phyloP scores from a whole-genome alignment of 2,113 vertebrate genomes.

The Ascaphus truei region DNA sequence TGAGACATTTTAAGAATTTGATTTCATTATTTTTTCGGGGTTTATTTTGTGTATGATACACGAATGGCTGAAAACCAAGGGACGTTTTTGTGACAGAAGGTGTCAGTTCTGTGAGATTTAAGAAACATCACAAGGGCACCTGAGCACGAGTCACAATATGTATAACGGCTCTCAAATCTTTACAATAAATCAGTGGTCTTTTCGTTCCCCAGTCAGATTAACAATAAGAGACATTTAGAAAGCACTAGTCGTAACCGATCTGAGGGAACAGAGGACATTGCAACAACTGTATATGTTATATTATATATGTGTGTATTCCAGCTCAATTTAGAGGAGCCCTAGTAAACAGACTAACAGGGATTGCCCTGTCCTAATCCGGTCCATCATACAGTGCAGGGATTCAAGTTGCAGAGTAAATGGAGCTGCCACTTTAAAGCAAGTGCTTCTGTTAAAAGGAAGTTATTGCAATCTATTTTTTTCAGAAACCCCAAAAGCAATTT shows the following conservation, averaged over 20 bases:
- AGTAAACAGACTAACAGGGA: no score
- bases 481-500: slow-evolving; percentile 42
- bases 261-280: not conserved
- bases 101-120: no score
- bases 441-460: slow-evolving; percentile 45
- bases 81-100: no score
- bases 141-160: no score
- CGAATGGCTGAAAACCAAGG: no score
- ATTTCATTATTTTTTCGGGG: no score
- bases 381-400: not conserved
- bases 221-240: not conserved
- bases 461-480: slow-evolving; percentile 37
- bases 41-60: no score
- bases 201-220: not conserved
- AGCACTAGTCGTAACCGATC: not conserved
- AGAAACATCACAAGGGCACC: no score
- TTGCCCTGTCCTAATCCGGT: not conserved
- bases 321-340: no score
- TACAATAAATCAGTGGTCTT: not conserved
- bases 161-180: no score
- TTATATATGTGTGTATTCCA: no score
- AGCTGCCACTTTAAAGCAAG: slow-evolving; percentile 31
- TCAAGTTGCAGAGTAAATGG: not conserved
- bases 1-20: no score
- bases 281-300: not conserved